Conservation (phyloP, 2,888 invertebrate genomes). For the Tryphoninae sp. region DNA sequence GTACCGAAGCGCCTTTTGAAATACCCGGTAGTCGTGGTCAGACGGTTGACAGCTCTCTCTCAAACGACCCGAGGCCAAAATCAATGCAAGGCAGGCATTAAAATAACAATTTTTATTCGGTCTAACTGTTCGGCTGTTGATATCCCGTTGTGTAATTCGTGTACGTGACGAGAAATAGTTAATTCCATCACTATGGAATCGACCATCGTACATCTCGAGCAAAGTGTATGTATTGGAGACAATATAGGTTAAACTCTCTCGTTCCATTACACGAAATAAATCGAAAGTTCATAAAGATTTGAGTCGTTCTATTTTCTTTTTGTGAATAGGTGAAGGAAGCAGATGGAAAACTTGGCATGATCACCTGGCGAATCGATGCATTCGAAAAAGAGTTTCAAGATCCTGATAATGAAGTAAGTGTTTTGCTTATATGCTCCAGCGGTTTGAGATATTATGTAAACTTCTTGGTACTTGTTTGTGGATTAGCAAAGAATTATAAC, state of each 20-base stretch:
- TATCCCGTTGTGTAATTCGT: neutral
- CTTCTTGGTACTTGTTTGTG: neutral
- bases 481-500: neutral
- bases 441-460: neutral
- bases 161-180: neutral
- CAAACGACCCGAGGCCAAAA: slow-evolving; percentile 44
- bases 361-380: slow-evolving; percentile 89
- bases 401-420: slow-evolving; percentile 81
- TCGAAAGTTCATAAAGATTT: neutral
- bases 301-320: slow-evolving; percentile 28
- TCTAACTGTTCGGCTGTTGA: slow-evolving; percentile 9
- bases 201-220: slow-evolving; percentile 75
- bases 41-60: slow-evolving; percentile 33
- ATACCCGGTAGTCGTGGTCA: slow-evolving; percentile 55
- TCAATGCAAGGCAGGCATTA: slow-evolving; percentile 43
- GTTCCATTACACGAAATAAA: neutral
- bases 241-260: slow-evolving; percentile 43
- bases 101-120: slow-evolving; percentile 12
- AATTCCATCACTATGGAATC: slow-evolving; percentile 72
- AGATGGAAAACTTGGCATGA: slow-evolving; percentile 87
- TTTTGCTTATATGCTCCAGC: neutral
- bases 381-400: slow-evolving; percentile 86
- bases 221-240: slow-evolving; percentile 73
- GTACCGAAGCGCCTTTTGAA: slow-evolving; percentile 47
- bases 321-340: slow-evolving; percentile 86